Evolutionary conservation across 2,797 vertebrate genomes (phyloP).

Genomic region (Danio choprae): DNA sequence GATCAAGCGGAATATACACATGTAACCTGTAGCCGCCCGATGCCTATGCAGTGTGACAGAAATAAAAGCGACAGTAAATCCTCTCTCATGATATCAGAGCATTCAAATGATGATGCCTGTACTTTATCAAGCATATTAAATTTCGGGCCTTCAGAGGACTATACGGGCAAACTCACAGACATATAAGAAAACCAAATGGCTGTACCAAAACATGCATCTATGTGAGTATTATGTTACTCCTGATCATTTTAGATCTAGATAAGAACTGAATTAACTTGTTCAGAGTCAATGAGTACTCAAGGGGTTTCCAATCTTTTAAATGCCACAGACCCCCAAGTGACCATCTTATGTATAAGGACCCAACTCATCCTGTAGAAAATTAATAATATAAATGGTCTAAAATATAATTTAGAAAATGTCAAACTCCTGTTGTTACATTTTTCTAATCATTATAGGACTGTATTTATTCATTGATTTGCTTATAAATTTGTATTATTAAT

Average conservation of each 20-base stretch:
- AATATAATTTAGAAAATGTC: no score
- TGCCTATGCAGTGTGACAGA: constrained; percentile 75
- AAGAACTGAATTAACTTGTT: neutral
- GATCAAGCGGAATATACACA: constrained; percentile 87
- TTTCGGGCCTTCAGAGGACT: constrained; percentile 75
- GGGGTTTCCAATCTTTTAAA: no score
- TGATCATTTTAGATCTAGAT: neutral
- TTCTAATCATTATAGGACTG: no score
- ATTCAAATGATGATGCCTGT: constrained; percentile 80
- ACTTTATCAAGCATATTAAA: constrained; percentile 77
- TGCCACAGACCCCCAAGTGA: no score
- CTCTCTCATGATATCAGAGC: constrained; percentile 85
- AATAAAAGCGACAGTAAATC: constrained; percentile 81
- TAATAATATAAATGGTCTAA: no score
- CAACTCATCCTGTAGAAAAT: no score
- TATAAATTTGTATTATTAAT: no score
- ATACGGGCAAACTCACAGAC: constrained; percentile 87
- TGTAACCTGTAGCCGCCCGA: constrained; percentile 88
- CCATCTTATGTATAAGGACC: no score
- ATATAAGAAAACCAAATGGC: constrained; percentile 75
- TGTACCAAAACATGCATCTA: neutral
- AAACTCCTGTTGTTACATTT: no score
- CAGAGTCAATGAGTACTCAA: neutral
- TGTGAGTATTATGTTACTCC: constrained; percentile 49
- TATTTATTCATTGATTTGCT: no score